Conservation (phyloP, 2,888 invertebrate species). For the Notodonta dromedarius region DNA sequence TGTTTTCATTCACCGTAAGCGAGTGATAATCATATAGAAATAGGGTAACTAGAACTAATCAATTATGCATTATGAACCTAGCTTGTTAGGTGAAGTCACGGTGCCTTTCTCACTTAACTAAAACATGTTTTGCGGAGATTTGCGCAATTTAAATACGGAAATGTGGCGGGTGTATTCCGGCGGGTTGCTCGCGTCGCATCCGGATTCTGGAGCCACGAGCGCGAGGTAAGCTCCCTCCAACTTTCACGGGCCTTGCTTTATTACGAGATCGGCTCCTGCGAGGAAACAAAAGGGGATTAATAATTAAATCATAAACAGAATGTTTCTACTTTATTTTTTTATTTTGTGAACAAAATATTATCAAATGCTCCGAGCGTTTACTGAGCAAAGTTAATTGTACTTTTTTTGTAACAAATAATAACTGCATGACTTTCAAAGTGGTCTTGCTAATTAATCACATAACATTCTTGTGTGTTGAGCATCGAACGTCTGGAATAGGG, state of each 20-base stretch:
- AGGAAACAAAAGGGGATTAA: slow-evolving; percentile 39
- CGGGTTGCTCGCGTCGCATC: slow-evolving; percentile 42
- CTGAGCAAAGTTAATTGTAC: neutral
- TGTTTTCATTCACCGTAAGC: too few relatives aligned
- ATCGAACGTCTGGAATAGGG: too few relatives aligned
- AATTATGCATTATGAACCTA: neutral
- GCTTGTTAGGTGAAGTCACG: slow-evolving; percentile 9
- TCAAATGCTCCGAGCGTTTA: neutral
- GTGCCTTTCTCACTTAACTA: slow-evolving; percentile 41
- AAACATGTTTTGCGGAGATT: slow-evolving; percentile 48
- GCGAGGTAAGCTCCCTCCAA: slow-evolving; percentile 37
- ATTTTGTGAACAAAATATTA: too few relatives aligned
- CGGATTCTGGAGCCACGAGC: slow-evolving; percentile 34
- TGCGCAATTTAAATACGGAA: slow-evolving; percentile 69
- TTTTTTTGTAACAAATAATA: neutral
- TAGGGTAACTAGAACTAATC: neutral
- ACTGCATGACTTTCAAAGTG: too few relatives aligned
- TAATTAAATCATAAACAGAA: slow-evolving; percentile 14
- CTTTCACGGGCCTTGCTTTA: slow-evolving; percentile 51
- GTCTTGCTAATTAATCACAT: too few relatives aligned
- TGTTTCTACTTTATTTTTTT: too few relatives aligned
- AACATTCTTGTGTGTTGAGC: too few relatives aligned
- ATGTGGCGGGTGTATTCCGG: slow-evolving; percentile 54
- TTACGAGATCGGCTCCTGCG: slow-evolving; percentile 44
- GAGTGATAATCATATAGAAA: too few relatives aligned